Conservation (phyloP, 2,113 vertebrate species). For the Mormyrus lacerda region DNA sequence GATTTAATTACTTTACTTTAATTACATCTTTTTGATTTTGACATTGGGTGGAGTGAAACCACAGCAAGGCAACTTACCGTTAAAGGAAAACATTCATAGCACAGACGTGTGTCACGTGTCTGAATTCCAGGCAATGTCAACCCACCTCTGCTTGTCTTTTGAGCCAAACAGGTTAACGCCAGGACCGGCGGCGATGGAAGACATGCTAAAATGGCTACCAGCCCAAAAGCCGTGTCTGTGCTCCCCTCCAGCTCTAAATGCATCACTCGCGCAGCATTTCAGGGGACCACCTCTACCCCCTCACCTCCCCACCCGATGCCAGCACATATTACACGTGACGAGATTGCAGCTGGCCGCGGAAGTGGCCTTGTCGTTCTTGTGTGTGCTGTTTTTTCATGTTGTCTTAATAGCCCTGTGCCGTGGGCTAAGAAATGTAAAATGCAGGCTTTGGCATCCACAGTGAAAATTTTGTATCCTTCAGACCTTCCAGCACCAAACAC, state of each 20-base stretch:
- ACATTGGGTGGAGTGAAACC: background rate
- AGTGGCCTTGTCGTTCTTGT: background rate
- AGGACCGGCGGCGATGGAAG: background rate
- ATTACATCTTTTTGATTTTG: background rate
- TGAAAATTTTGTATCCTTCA: background rate
- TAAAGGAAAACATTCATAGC: background rate
- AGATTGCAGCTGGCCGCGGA: background rate
- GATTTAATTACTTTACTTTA: background rate
- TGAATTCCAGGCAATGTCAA: background rate
- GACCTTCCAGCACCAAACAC: background rate
- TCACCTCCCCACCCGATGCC: background rate
- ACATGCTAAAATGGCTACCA: background rate
- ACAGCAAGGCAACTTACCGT: background rate
- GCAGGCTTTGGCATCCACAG: background rate
- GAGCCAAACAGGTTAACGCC: background rate
- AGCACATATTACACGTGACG: background rate
- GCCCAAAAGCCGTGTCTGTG: background rate
- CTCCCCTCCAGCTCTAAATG: background rate
- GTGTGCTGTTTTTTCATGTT: background rate
- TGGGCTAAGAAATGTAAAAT: background rate
- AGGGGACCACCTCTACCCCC: background rate
- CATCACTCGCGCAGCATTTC: background rate
- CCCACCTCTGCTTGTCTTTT: background rate
- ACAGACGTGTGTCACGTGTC: background rate
- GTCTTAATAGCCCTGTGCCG: background rate